Evolutionary conservation across 2,113 vertebrate genomes (phyloP).

Genomic region (Osmerus mordax): DNA sequence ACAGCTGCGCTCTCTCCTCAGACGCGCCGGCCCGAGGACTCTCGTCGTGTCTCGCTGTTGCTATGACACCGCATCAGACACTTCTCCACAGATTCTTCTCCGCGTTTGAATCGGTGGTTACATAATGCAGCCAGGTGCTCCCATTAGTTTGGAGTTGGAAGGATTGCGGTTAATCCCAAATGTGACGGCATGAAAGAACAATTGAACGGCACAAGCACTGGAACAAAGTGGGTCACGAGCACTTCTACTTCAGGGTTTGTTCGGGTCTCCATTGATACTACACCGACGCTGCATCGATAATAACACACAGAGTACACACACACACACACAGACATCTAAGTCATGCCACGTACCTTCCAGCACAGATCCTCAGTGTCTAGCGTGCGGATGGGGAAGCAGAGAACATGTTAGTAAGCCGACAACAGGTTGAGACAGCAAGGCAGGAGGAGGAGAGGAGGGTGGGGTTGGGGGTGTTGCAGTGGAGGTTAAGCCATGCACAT

Average conservation of each 20-base stretch:
- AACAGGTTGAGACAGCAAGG: constrained; percentile 9
- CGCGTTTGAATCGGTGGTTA: too few species aligned
- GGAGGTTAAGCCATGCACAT: background rate
- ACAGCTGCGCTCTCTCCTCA: background rate
- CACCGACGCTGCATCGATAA: background rate
- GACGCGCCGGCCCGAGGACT: too few species aligned
- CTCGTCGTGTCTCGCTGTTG: background rate
- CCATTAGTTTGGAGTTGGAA: too few species aligned
- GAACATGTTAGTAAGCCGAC: constrained; percentile 78
- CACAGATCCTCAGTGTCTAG: constrained; percentile 91
- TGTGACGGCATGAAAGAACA: background rate
- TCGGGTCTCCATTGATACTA: background rate
- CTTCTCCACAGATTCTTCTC: too few species aligned
- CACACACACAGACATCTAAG: constrained; percentile 6
- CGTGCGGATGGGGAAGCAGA: constrained; percentile 81
- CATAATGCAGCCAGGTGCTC: too few species aligned
- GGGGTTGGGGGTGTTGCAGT: constrained; percentile 8
- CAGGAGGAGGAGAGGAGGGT: constrained; percentile 28
- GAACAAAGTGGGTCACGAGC: background rate
- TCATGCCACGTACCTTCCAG: constrained; percentile 89
- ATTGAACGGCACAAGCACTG: background rate
- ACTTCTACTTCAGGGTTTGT: background rate
- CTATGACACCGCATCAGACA: background rate
- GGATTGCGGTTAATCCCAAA: too few species aligned
- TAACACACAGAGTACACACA: constrained; percentile 17